Evolutionary conservation across 2,888 invertebrate species (phyloP).

Genomic region (Rhagonycha fulva): DNA sequence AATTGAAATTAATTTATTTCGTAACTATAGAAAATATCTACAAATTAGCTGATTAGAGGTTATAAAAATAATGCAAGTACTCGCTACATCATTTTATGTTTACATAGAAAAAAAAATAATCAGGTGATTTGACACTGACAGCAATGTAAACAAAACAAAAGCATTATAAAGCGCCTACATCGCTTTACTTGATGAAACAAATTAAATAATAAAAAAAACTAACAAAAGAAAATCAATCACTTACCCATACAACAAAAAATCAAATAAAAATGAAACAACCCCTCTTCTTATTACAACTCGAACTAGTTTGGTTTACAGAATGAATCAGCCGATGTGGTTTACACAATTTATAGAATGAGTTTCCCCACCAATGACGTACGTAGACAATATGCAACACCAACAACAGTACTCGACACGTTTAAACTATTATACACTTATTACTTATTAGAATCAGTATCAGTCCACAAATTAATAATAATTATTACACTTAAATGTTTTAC

Average conservation of each 20-base stretch:
- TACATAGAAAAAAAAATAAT: not conserved
- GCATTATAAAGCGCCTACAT: not conserved
- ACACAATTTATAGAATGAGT: conserved; percentile 22
- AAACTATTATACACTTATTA: conserved; percentile 21
- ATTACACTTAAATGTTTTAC: conserved; percentile 24
- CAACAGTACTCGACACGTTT: conserved; percentile 5
- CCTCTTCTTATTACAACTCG: conserved; percentile 1
- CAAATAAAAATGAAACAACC: conserved; percentile 28
- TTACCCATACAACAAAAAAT: conserved; percentile 32
- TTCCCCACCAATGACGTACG: conserved; percentile 29
- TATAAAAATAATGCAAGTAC: not conserved
- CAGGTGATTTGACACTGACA: not conserved
- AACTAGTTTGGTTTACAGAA: conserved; percentile 2
- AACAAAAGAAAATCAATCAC: conserved; percentile 3
- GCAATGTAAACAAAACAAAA: conserved; percentile 4
- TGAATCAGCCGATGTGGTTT: conserved; percentile 9
- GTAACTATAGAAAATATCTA: not conserved
- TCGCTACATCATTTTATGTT: not conserved
- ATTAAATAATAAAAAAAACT: not conserved
- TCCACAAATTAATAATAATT: conserved; percentile 17
- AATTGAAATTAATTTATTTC: not conserved
- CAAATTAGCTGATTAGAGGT: too few species aligned
- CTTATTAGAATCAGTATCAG: conserved; percentile 25
- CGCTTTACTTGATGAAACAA: not conserved
- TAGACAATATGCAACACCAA: conserved; percentile 5